Base-by-base conservation (phyloP, 2,797 vertebrate genomes). In the Leucoraja ocellata region DNA sequence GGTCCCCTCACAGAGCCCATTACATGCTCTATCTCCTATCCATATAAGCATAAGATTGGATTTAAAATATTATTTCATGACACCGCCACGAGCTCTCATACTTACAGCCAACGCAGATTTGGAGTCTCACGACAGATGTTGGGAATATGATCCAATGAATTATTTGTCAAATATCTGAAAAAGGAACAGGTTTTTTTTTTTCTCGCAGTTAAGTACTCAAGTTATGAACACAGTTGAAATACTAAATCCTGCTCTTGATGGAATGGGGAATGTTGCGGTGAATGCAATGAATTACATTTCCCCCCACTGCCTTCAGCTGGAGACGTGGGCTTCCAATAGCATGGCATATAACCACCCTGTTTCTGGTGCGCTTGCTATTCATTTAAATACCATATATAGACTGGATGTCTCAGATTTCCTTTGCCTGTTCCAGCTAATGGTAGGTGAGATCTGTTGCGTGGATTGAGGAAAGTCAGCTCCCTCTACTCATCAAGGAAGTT, bases 91-190 rank as follows among this genome's bases (percentile, higher is more conserved):
- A 2, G 8, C 28, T 86, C 5, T 88, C 84, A 88, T 88, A 88
- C 84, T 88, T 68, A 88, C 84, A 88, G 3, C 84, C 84, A 88
- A 21, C 36, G 36, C 84, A 88, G 63, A 16, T 36, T 18, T 68
- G 84, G 84, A 7, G 68, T n/a, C 36, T 36, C 16, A 8, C n/a
- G 1, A 68, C 84, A 88, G n/a, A 88, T 10, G 6, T 68, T 39
- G 61, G 84, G 84, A 88, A 88, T 36, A 36, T 68, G 63, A 36
- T 68, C 84, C 84, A 88, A 88, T 68, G 84, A 68, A 88, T 88
- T 88, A 18, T 88, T 88, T 32, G 32, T 68, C 63, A 88, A 68
- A 88, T 88, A 68, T 32, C 84, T 88, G 21, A 88, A 88, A 16
- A 68, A 68, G 32, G 28, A 88, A 74, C 46, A 54, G 46, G 46